Evolutionary conservation across 1,140 invertebrate genomes (phyloP), one percentile per base, ranked within the genome.

Genomic region (Trachymyrmex cornetzi): DNA sequence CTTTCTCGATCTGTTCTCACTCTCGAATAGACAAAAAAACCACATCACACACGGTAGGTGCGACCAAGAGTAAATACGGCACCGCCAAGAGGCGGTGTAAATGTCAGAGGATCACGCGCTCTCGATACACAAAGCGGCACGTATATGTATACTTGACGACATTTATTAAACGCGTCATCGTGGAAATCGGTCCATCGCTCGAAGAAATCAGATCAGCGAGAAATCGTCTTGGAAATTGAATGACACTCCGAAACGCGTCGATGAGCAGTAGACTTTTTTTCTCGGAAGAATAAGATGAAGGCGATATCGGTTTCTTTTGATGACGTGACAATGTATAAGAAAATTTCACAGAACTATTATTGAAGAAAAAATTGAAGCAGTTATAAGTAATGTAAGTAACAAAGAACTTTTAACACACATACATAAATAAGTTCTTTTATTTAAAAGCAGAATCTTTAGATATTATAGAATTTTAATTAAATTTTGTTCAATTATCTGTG

Each of bases 21-120:
- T 84, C 69, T 84, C 69, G 69, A 71, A 74, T 63, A 48, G 24
- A 50, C 22, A 61, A 24, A 34, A 84, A 84, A 84, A 84, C 55
- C 38, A 50, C 7, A 57, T 27, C 53, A 19, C 34, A 38, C 63
- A 44, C 53, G 16, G 61, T 61, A 84, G 53, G 38, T 74, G 19
- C 27, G 38, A 84, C 34, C 55, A 61, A 14, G 69, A 74, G 24
- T 75, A 84, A 84, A 84, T 50, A 75, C 69, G n/a, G n/a, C 6
- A 79, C 27, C 53, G 44, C 19, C 34, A 27, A 74, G 69, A 50
- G 55, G 24, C 48, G 55, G 27, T 61, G 69, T 84, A 84, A 84
- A 84, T 84, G 80, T 84, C 80, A 84, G 69, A 84, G 69, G 69
- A 84, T 84, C 38, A 84, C 24, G 44, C 80, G 67, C 55, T 82